A percentile compares a stretch with the other conserved stretches of the same genome.
These are phyloP conservation scores for Catostomus latipinnis DNA, from an alignment of 2,797 vertebrate species.

Conservation along the genomic window DNA sequence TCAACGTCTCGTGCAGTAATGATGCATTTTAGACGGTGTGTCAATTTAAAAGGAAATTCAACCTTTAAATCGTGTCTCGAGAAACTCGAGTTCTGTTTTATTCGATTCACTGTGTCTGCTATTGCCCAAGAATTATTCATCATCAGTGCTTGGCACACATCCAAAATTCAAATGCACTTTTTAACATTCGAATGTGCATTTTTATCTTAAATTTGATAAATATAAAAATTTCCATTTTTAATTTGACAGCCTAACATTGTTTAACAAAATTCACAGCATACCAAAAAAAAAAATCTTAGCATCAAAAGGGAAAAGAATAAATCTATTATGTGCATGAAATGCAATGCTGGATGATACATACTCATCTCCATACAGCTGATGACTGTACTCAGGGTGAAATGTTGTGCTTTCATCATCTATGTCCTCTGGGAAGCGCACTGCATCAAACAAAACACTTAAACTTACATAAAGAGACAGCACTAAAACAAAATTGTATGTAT, in stretches of 20 bases:
- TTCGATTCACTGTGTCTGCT: no score
- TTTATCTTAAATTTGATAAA: no score
- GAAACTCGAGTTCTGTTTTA: no score
- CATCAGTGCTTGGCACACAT: no score
- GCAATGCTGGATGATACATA: conserved; percentile 76
- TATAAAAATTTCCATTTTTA: not conserved
- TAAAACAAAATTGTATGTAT: not conserved
- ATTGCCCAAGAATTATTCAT: no score
- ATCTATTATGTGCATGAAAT: not conserved
- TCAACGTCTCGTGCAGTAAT: no score
- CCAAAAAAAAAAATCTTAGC: not conserved
- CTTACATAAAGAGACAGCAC: not conserved
- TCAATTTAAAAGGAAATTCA: no score
- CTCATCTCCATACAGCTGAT: conserved; percentile 97
- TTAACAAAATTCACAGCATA: no score
- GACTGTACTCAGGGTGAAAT: conserved; percentile 96
- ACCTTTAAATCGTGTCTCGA: no score
- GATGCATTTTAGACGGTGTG: no score
- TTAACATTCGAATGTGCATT: no score
- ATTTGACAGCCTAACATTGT: not conserved
- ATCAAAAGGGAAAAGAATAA: not conserved
- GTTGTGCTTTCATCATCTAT: conserved; percentile 93
- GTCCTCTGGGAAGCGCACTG: conserved; percentile 94
- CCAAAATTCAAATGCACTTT: no score
- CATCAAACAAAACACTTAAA: not conserved